These are phyloP conservation scores for Eupleurogrammus muticus DNA, from an alignment of 2,797 vertebrate species.

Conservation along the genomic window DNA sequence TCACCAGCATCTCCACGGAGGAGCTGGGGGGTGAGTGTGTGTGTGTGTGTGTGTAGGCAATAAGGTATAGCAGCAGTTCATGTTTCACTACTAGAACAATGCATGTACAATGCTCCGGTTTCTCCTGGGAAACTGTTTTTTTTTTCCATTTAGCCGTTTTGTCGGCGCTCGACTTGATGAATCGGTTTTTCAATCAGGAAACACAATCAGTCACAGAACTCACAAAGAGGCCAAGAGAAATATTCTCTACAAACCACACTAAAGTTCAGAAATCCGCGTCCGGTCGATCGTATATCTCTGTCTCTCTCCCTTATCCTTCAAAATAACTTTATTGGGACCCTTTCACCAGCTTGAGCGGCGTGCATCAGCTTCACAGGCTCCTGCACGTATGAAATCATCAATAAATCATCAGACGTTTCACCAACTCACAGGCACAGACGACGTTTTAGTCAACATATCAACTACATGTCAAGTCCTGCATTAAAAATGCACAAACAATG, in stretches of 20 bases:
- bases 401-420: too few species aligned
- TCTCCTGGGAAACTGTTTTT: slow-evolving; percentile 55
- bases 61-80: slow-evolving; percentile 58
- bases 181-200: slow-evolving; percentile 71
- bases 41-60: slow-evolving; percentile 81
- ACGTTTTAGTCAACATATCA: too few species aligned
- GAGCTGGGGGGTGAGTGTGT: slow-evolving; percentile 93
- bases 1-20: slow-evolving; percentile 94
- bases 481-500: too few species aligned
- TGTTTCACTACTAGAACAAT: slow-evolving; percentile 61
- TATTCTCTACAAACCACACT: slow-evolving; percentile 6
- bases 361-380: too few species aligned
- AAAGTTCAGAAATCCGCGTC: too few species aligned
- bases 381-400: too few species aligned
- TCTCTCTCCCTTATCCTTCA: too few species aligned
- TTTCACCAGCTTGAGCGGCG: too few species aligned
- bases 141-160: slow-evolving; percentile 64
- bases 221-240: slow-evolving; percentile 30
- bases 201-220: slow-evolving; percentile 55
- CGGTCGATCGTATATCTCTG: too few species aligned
- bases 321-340: too few species aligned
- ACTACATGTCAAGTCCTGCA: too few species aligned
- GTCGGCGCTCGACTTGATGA: slow-evolving; percentile 59
- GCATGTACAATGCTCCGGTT: slow-evolving; percentile 49
- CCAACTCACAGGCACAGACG: too few species aligned